Percentiles rank a stretch among this genome's conserved stretches.
These are phyloP conservation scores for Sphenodon punctatus DNA, from an alignment of 2,797 vertebrate species.

Conservation along the genomic window DNA sequence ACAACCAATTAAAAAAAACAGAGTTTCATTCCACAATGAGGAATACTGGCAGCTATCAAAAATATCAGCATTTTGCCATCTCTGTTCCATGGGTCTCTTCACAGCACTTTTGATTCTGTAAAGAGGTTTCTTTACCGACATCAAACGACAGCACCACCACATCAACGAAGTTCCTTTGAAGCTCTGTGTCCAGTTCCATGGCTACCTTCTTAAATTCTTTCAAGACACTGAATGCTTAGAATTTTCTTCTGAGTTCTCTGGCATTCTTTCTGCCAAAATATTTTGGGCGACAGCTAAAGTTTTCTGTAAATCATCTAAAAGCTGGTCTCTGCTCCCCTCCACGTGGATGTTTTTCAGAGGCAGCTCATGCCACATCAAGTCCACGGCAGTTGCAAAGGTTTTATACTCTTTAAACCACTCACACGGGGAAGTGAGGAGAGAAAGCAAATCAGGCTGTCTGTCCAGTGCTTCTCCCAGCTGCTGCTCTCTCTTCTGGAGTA, in stretches of 20 bases:
- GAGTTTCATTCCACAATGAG: no score
- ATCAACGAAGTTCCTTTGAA: background rate
- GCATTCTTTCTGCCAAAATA: background rate
- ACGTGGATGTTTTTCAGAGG: constrained; percentile 83
- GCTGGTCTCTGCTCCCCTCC: constrained; percentile 72
- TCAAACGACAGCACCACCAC: background rate
- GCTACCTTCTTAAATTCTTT: background rate
- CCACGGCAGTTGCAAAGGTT: constrained; percentile 82
- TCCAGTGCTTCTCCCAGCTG: background rate
- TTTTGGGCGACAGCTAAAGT: background rate
- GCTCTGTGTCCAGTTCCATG: background rate
- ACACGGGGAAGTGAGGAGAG: constrained; percentile 69
- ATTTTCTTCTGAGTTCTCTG: background rate
- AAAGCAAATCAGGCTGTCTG: constrained; percentile 74
- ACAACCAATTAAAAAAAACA: no score
- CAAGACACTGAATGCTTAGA: background rate
- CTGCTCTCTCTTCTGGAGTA: background rate
- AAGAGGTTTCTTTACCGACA: background rate
- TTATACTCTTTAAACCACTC: constrained; percentile 81
- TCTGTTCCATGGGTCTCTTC: background rate
- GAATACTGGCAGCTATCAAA: no score
- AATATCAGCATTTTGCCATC: background rate
- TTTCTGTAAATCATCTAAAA: constrained; percentile 57
- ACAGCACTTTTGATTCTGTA: background rate
- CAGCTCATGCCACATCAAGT: constrained; percentile 84